Evolutionary conservation across 2,797 vertebrate species (phyloP).

Genomic region (Myoxocephalus aenaeus): DNA sequence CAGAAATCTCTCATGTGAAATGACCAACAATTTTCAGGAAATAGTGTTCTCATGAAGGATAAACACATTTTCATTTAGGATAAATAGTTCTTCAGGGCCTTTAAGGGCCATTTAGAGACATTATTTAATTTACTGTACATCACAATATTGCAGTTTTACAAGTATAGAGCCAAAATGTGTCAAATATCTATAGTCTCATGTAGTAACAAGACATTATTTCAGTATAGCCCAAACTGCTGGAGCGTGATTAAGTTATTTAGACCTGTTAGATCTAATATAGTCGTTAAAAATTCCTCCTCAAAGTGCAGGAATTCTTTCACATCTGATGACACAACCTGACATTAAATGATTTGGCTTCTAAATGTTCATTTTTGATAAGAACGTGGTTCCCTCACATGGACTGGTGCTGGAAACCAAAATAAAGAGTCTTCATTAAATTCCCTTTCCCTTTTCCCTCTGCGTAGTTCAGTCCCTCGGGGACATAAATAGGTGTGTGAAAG

Average conservation of each 20-base stretch:
- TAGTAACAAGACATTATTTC: background rate
- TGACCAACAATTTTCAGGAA: background rate
- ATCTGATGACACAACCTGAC: background rate
- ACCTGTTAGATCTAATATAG: background rate
- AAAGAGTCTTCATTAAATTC: slow-evolving; percentile 53
- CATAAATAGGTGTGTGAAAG: slow-evolving; percentile 68
- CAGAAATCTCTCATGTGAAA: background rate
- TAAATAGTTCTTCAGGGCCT: background rate
- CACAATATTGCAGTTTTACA: background rate
- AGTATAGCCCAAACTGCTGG: background rate
- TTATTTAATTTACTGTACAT: background rate
- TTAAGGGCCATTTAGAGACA: background rate
- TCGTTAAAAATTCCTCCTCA: background rate
- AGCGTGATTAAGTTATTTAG: background rate
- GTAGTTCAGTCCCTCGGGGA: slow-evolving; percentile 52
- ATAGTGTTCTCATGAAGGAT: background rate
- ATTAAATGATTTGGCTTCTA: slow-evolving; percentile 16
- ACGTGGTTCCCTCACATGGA: slow-evolving; percentile 26
- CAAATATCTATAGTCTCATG: background rate
- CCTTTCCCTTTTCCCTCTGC: slow-evolving; percentile 43
- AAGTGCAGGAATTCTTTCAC: background rate
- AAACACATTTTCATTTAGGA: background rate
- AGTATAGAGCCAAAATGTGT: background rate
- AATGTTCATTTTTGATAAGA: slow-evolving; percentile 20
- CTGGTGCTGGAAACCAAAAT: slow-evolving; percentile 39